Base-by-base conservation (phyloP, 2,888 invertebrate genomes). In the Lampropteryx suffumata region DNA sequence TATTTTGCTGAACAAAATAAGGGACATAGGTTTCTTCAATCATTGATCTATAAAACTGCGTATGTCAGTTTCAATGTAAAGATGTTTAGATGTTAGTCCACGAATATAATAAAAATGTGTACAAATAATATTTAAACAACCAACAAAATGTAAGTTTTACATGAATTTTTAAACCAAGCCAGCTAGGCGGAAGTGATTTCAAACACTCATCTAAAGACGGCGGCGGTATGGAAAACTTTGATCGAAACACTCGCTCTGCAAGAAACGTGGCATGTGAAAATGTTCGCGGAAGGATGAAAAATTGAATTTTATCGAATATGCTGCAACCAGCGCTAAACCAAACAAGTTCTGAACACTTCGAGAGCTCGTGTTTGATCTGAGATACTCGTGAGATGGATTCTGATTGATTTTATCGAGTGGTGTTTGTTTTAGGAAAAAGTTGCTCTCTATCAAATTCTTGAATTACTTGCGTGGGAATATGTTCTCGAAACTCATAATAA, bases 271-370 rank as follows among this genome's bases (percentile, higher is more conserved):
- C 69, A 77, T 69, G 67, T 70, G 79, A 78, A 84, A 80, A 81
- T 80, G 69, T 80, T 76, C 71, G 56, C 66, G 55, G 55, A 48
- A 55, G 43, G 50, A 52, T 59, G 40, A 57, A 64, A 78, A 79
- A 70, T 82, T 74, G 75, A 69, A 82, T 85, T 86, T 85, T 81
- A 83, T 84, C 77, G 75, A 80, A 80, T 79, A 76, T 76, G 79
- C 76, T 77, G 79, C 73, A 76, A 65, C 70, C 74, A 75, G 70
- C 70, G 66, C 65, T 59, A 71, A 73, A 69, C 73, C 82, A 82
- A 83, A 83, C 79, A 82, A 77, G 75, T 76, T 76, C 68, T 56
- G 74, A 77, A 75, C 72, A 73, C 73, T 79, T 69, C 60, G 62
- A 67, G 61, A 75, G 71, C 79, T 80, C 68, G 61, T 78, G 71